These are phyloP conservation scores for Poecilus cupreus DNA, from an alignment of 2,888 invertebrate genomes.

Conservation along the genomic window DNA sequence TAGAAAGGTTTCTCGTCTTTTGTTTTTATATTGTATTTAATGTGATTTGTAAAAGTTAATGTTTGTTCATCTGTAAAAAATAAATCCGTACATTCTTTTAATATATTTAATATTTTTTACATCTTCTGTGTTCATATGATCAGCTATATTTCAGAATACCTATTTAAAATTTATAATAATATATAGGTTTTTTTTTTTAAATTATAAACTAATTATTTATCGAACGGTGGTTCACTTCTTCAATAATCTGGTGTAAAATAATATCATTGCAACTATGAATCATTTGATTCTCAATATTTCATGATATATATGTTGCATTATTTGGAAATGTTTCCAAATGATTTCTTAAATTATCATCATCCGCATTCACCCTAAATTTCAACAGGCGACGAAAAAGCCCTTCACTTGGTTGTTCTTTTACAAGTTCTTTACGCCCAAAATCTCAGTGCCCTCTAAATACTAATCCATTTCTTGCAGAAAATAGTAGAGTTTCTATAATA, in stretches of 20 bases:
- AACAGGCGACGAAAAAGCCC: constrained; percentile 39
- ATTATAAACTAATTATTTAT: no score
- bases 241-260: neutral
- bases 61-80: no score
- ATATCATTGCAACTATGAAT: neutral
- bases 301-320: neutral
- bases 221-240: neutral
- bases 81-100: no score
- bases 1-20: no score
- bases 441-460: constrained; percentile 30
- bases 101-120: no score
- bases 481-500: constrained; percentile 46
- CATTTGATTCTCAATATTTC: neutral
- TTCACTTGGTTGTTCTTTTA: constrained; percentile 39
- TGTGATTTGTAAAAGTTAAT: no score
- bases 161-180: no score
- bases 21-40: no score
- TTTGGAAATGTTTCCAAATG: neutral
- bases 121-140: no score
- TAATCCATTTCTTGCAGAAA: constrained; percentile 31
- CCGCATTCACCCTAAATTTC: neutral
- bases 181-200: no score
- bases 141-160: no score
- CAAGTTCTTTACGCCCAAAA: constrained; percentile 8
- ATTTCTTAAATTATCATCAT: neutral